Percentiles rank a stretch among this genome's conserved stretches.
These are phyloP conservation scores for Conus ventricosus DNA, from an alignment of 1,140 invertebrate genomes.

Conservation along the genomic window DNA sequence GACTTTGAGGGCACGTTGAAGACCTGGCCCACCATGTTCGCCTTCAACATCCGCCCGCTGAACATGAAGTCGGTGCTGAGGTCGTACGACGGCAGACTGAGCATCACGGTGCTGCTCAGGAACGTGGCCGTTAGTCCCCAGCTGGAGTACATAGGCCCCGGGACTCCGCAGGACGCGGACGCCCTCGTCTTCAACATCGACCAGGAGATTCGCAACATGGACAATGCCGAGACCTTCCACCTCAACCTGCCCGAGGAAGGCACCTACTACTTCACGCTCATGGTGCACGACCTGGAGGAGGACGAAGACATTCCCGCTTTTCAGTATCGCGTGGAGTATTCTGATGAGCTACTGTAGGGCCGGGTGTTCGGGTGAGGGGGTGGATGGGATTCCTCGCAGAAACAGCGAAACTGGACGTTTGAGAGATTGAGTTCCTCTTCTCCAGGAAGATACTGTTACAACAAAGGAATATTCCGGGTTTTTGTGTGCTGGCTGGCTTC, in stretches of 20 bases:
- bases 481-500: neutral
- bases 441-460: neutral
- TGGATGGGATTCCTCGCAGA: neutral
- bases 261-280: conserved; percentile 65
- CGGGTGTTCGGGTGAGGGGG: neutral
- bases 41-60: conserved; percentile 66
- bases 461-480: neutral
- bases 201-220: conserved; percentile 64
- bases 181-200: conserved; percentile 61
- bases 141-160: conserved; percentile 65
- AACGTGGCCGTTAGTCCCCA: conserved; percentile 64
- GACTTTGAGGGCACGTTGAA: conserved; percentile 63
- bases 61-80: conserved; percentile 65
- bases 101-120: conserved; percentile 62
- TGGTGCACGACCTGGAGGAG: conserved; percentile 63
- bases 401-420: neutral
- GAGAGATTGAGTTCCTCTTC: neutral
- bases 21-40: conserved; percentile 68
- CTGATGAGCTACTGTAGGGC: conserved; percentile 58
- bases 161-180: conserved; percentile 55
- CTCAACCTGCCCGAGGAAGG: conserved; percentile 66
- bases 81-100: conserved; percentile 64
- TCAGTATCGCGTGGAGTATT: conserved; percentile 65
- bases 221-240: conserved; percentile 68
- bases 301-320: conserved; percentile 63